A percentile compares a stretch with the other conserved stretches of the same genome.
Evolutionary conservation across 2,888 invertebrate species (phyloP).

Genomic region (Resseliella maxima): DNA sequence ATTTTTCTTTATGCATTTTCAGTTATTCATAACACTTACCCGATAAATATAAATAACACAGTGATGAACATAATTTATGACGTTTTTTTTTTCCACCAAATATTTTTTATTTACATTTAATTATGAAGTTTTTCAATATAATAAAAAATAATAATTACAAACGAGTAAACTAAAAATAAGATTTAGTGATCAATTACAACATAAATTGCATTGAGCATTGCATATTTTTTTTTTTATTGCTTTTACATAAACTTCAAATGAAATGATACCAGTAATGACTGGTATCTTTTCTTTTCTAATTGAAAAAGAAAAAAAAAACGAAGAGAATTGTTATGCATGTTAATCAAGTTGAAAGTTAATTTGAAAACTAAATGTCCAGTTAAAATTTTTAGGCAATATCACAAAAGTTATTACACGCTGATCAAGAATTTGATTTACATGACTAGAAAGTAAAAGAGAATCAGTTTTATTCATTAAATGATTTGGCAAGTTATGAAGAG

Average conservation of each 20-base stretch:
- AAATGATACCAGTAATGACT: not conserved
- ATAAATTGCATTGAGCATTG: not conserved
- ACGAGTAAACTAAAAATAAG: not conserved
- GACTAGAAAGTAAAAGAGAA: not conserved
- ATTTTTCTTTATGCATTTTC: not conserved
- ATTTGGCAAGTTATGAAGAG: not conserved
- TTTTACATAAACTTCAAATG: not conserved
- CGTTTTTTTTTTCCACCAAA: not conserved
- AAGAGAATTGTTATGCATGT: no score
- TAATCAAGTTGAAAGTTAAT: not conserved
- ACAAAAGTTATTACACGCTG: not conserved
- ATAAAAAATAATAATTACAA: not conserved
- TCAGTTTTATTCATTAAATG: not conserved
- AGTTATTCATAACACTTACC: slow-evolving; percentile 44
- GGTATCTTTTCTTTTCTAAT: no score
- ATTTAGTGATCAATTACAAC: not conserved
- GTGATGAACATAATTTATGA: not conserved
- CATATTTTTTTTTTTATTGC: not conserved
- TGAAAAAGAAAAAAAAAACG: no score
- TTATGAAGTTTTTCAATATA: not conserved
- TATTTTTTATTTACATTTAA: slow-evolving; percentile 34
- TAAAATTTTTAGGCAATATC: slow-evolving; percentile 1
- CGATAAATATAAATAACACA: not conserved
- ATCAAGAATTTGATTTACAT: not conserved
- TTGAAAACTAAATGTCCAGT: not conserved